Conservation (phyloP, 2,113 vertebrate species). For the Martes martes region DNA sequence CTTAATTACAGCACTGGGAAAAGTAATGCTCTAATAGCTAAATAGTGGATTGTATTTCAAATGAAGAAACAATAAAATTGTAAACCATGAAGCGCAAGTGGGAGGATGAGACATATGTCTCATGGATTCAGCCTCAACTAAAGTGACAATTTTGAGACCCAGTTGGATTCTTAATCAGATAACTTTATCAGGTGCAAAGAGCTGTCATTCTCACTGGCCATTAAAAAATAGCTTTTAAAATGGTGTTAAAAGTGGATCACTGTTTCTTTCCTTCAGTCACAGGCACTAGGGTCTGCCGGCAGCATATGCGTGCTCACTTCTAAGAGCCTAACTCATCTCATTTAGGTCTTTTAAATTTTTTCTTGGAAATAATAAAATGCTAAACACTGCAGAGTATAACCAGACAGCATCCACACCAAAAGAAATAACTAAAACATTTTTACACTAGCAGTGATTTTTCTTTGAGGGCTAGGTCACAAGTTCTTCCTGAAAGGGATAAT, state of each 20-base stretch:
- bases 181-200: constrained; percentile 32
- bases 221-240: neutral
- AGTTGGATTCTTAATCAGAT: neutral
- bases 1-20: constrained; percentile 33
- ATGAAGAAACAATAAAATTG: constrained; percentile 46
- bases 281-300: neutral
- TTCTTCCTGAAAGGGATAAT: neutral
- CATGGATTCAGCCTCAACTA: neutral
- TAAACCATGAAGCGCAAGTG: constrained; percentile 42
- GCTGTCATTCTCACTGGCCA: neutral
- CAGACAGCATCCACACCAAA: neutral
- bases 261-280: neutral
- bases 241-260: neutral
- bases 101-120: neutral
- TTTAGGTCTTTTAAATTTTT: neutral
- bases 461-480: neutral
- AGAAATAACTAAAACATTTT: neutral
- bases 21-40: constrained; percentile 2
- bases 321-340: neutral
- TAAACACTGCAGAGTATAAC: neutral
- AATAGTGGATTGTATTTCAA: constrained; percentile 48
- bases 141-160: constrained; percentile 33
- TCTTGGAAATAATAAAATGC: neutral
- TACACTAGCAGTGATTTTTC: neutral
- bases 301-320: neutral